Conservation (phyloP, 1,140 invertebrate species). For the Drosophila littoralis region DNA sequence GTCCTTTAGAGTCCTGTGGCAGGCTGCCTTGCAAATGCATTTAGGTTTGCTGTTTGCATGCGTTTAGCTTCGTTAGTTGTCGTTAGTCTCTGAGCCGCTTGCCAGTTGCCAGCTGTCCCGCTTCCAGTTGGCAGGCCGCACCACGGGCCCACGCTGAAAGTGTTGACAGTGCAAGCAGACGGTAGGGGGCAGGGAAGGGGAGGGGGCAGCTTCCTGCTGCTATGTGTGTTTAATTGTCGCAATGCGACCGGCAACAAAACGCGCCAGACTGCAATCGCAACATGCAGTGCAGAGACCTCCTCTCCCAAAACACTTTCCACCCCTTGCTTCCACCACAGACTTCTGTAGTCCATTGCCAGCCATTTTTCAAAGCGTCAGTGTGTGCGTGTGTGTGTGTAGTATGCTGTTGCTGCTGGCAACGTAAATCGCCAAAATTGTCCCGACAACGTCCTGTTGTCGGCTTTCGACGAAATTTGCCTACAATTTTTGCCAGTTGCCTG, state of each 20-base stretch:
- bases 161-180: conserved; percentile 28
- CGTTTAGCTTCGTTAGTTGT: conserved; percentile 73
- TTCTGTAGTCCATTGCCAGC: conserved; percentile 30
- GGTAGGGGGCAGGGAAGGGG: too few species aligned
- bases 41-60: conserved; percentile 66
- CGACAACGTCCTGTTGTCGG: conserved; percentile 48
- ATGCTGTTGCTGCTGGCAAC: conserved; percentile 39
- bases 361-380: conserved; percentile 56
- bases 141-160: conserved; percentile 29
- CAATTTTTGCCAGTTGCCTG: conserved; percentile 61
- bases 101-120: conserved; percentile 33
- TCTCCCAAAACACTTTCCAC: conserved; percentile 9
- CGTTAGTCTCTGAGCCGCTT: conserved; percentile 61
- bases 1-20: neutral
- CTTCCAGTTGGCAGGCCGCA: conserved; percentile 34
- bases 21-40: conserved; percentile 42
- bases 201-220: conserved; percentile 2
- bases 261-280: conserved; percentile 41
- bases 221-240: conserved; percentile 68
- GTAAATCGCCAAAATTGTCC: conserved; percentile 67
- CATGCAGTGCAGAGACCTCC: conserved; percentile 18
- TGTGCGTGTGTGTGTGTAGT: conserved; percentile 18
- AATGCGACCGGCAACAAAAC: conserved; percentile 48
- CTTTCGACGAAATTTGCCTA: conserved; percentile 70
- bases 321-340: neutral